Base-by-base conservation (phyloP, 2,797 vertebrate species). In the Acanthurus tractus region DNA sequence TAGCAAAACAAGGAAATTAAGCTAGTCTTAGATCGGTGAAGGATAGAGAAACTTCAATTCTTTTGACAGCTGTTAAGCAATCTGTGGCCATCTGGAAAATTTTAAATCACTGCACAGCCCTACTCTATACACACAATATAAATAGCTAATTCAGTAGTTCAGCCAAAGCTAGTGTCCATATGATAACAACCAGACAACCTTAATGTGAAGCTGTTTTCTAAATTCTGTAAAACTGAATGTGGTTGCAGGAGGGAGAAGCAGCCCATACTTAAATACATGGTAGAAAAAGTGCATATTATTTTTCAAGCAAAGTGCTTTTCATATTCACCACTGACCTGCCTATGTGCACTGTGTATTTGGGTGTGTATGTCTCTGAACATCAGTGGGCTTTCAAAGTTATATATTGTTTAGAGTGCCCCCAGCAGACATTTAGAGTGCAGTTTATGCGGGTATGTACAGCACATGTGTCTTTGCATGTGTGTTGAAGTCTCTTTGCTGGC, bases 391-490 rank as follows among this genome's bases (percentile, higher is more conserved):
- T 73, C 59, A 75, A 68, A 65, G 42, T 73, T 61, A 45, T 20
- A 64, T 64, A 65, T 55, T 75, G 74, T 86, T 78, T 14, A 55
- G 34, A 63, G 49, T 69, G 58, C 64, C 64, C 73, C 63, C 53
- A 77, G 78, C 62, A 76, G 74, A 77, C 36, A 42, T 80, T 83
- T 61, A 52, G 61, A 70, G 59, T 66, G 58, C 42, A 22, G 10
- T 67, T 75, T 52, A 46, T 69, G 34, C n/a, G 66, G 64, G 22
- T 72, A 38, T 61, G 25, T 81, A 46, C 53, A 57, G 54, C 74
- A 56, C 15, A 25, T 48, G 50, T 59, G 44, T 48, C 20, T 56
- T n/a, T 76, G 58, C 40, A 48, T 65, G 42, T 23, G 78, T 67
- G 48, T 23, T 53, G 38, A 80, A 65, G 67, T 69, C 58, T 67